Conservation (phyloP, 2,797 vertebrate species). For the Enteromius unitaeniatus region DNA sequence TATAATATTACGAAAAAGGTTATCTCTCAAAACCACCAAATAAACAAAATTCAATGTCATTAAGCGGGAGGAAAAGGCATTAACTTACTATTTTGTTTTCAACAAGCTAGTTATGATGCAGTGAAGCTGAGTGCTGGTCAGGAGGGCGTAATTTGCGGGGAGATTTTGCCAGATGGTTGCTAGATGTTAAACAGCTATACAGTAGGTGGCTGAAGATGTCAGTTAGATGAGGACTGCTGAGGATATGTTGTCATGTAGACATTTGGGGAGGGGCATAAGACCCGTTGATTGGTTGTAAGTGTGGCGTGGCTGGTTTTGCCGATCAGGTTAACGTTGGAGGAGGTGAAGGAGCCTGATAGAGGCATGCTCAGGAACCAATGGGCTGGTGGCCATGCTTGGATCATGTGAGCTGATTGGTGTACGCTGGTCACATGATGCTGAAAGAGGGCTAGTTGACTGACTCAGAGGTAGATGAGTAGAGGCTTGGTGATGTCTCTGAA, state of each 20-base stretch:
- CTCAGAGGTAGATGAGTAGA: constrained; percentile 99
- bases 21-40: constrained; percentile 40
- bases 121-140: constrained; percentile 98
- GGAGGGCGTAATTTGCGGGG: constrained; percentile 99
- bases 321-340: constrained; percentile 97
- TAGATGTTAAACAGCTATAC: constrained; percentile 93
- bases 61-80: constrained; percentile 93
- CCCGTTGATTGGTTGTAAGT: constrained; percentile 93
- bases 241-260: constrained; percentile 95
- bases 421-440: constrained; percentile 99
- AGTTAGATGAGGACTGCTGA: constrained; percentile 96
- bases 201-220: constrained; percentile 91
- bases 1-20: constrained; percentile 37
- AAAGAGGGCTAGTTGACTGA: constrained; percentile 99
- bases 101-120: constrained; percentile 99
- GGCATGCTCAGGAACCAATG: constrained; percentile 99
- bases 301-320: constrained; percentile 90
- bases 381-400: constrained; percentile 89
- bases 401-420: constrained; percentile 99
- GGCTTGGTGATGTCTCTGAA: constrained; percentile 99
- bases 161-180: constrained; percentile 98
- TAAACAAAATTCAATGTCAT: constrained; percentile 87
- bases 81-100: constrained; percentile 97
- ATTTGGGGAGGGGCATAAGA: constrained; percentile 76
- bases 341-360: constrained; percentile 92